Conservation (phyloP, 2,888 invertebrate species). For the Micropterix aruncella region DNA sequence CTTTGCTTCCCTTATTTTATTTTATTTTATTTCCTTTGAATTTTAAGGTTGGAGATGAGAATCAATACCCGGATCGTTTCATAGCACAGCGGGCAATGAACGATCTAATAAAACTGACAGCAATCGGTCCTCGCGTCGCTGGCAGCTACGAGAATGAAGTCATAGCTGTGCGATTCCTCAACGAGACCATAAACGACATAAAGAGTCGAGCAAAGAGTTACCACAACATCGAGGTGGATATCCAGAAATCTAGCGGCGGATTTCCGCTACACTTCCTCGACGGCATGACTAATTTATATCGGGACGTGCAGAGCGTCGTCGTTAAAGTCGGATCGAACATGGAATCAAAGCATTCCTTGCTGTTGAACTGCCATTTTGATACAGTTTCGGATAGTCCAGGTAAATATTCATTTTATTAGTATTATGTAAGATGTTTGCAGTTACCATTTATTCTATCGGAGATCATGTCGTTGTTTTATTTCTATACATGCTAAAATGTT, state of each 20-base stretch:
- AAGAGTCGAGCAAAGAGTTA: constrained; percentile 34
- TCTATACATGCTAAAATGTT: too few species aligned
- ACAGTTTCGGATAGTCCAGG: constrained; percentile 79
- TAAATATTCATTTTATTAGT: too few species aligned
- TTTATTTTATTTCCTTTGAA: too few species aligned
- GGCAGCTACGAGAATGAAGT: constrained; percentile 78
- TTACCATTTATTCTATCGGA: too few species aligned
- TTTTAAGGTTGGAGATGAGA: constrained; percentile 13
- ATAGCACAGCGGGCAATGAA: constrained; percentile 51
- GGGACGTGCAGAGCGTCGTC: constrained; percentile 67
- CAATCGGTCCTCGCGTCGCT: constrained; percentile 43
- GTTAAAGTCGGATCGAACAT: constrained; percentile 48
- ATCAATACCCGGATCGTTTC: constrained; percentile 25
- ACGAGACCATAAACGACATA: constrained; percentile 35
- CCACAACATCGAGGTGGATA: constrained; percentile 47
- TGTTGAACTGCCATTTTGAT: constrained; percentile 89
- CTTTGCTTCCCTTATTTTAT: too few species aligned
- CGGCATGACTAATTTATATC: constrained; percentile 72
- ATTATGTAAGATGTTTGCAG: too few species aligned
- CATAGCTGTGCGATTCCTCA: constrained; percentile 44
- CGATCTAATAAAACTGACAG: constrained; percentile 46
- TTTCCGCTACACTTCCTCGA: constrained; percentile 65
- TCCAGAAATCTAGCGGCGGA: constrained; percentile 56
- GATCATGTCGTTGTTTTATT: too few species aligned
- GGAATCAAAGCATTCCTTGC: constrained; percentile 42